A percentile compares a stretch with the other conserved stretches of the same genome.
Conservation (phyloP, 2,113 vertebrate species). For the Pyrgilauda ruficollis region DNA sequence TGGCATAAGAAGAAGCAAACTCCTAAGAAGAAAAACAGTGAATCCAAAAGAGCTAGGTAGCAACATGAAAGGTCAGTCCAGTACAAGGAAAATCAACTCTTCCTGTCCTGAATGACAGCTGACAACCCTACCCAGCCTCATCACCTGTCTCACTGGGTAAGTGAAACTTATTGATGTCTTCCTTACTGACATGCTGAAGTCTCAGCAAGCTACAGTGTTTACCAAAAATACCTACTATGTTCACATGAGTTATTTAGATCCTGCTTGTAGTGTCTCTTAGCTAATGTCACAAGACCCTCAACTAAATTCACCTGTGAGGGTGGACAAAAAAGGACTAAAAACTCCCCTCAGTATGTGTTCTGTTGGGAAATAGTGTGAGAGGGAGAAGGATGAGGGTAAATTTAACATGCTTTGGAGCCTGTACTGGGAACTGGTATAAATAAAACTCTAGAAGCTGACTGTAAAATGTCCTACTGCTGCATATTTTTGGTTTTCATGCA, state of each 20-base stretch:
- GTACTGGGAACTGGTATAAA: neutral
- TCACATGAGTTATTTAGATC: neutral
- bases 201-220: neutral
- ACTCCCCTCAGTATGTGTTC: neutral
- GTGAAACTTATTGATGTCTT: neutral
- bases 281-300: neutral
- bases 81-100: neutral
- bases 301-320: neutral
- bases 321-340: neutral
- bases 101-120: neutral
- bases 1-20: neutral
- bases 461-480: neutral
- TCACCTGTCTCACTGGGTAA: neutral
- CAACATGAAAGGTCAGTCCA: neutral
- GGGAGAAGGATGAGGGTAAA: neutral
- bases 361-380: neutral
- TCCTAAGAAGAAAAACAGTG: neutral
- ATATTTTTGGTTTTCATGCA: neutral
- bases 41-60: neutral
- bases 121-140: neutral
- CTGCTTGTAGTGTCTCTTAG: neutral
- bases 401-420: neutral
- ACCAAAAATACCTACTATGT: neutral
- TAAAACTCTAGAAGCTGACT: neutral
- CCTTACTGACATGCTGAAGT: neutral